These are phyloP conservation scores for Melanotaenia boesemani DNA, from an alignment of 2,797 vertebrate species.

Conservation along the genomic window DNA sequence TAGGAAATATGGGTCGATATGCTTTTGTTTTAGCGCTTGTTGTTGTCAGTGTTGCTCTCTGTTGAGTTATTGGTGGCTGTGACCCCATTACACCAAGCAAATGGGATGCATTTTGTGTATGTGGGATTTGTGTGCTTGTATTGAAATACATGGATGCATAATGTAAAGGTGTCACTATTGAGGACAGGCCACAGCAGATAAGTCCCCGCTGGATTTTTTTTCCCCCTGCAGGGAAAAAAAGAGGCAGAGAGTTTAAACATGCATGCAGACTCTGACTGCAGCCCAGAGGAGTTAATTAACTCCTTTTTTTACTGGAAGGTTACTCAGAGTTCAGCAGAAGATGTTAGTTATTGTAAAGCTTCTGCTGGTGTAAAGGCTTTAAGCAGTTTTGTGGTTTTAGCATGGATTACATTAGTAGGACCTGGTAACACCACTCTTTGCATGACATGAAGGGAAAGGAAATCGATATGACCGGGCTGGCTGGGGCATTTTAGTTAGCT, in stretches of 20 bases:
- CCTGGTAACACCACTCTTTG: slow-evolving; percentile 39
- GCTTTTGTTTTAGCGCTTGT: slow-evolving; percentile 33
- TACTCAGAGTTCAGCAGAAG: slow-evolving; percentile 37
- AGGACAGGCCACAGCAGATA: slow-evolving; percentile 13
- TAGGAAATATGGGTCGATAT: slow-evolving; percentile 37
- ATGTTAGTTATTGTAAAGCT: slow-evolving; percentile 21
- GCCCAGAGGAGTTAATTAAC: slow-evolving; percentile 47
- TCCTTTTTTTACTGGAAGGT: slow-evolving; percentile 12
- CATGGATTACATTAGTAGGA: slow-evolving; percentile 60
- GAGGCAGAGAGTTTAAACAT: slow-evolving; percentile 26
- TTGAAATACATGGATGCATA: slow-evolving; percentile 8
- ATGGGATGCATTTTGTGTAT: not conserved
- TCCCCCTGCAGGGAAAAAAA: slow-evolving; percentile 36
- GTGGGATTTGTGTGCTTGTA: slow-evolving; percentile 1
- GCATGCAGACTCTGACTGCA: slow-evolving; percentile 29
- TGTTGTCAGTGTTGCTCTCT: slow-evolving; percentile 41
- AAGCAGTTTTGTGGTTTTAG: slow-evolving; percentile 17
- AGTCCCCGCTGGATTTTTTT: slow-evolving; percentile 13
- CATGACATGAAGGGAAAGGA: slow-evolving; percentile 52
- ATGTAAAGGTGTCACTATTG: slow-evolving; percentile 2
- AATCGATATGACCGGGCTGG: slow-evolving; percentile 45
- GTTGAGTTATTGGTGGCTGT: slow-evolving; percentile 29
- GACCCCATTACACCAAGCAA: slow-evolving; percentile 25
- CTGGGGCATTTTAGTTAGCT: slow-evolving; percentile 34
- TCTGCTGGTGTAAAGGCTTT: slow-evolving; percentile 19